Evolutionary conservation across 2,888 invertebrate genomes (phyloP), one percentile per base, ranked within the genome.

Genomic region (Pollenia angustigena): DNA sequence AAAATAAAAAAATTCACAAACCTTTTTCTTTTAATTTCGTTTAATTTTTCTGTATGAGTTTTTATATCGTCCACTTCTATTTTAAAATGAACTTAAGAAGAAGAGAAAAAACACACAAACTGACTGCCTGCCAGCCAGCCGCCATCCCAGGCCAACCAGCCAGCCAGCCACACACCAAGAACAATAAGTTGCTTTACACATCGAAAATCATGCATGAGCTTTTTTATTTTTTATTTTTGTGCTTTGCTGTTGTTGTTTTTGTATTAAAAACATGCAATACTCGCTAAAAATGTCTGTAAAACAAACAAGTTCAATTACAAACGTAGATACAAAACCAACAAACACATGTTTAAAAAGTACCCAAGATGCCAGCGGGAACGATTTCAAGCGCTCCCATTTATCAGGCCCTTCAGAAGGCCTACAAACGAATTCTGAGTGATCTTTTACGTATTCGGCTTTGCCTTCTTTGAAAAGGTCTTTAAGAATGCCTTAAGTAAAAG

Each of bases 101-200:
- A 44, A 48, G 60, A 11, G 8, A 44, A 79, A 44, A 69, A 42
- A 42, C 16, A 62, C 23, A 76, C 66, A 32, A 68, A 32, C 18
- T 48, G 56, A 75, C 50, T 75, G 69, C 75, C 60, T 75, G 69
- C 75, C 60, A 23, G 52, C 32, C 40, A 62, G 71, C 62, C 64
- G 68, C 16, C 60, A 82, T 14, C 50, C 46, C 66, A 44, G 50
- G 44, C 64, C 42, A 32, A 32, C 79, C 40, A 23, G 11, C 68
- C 23, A 23, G 23, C 58, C 58, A 66, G 75, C 83, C 83, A 87
- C 86, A 87, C 83, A 84, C 80, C 76, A 83, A 75, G 81, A 81
- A 80, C 80, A 87, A 83, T 87, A 87, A 87, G 86, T 87, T 87
- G 86, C 86, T 87, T 80, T 83, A 87, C 86, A 87, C 72, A 72